Conservation (phyloP, 1,140 invertebrate genomes). For the Bombus pyrosoma region DNA sequence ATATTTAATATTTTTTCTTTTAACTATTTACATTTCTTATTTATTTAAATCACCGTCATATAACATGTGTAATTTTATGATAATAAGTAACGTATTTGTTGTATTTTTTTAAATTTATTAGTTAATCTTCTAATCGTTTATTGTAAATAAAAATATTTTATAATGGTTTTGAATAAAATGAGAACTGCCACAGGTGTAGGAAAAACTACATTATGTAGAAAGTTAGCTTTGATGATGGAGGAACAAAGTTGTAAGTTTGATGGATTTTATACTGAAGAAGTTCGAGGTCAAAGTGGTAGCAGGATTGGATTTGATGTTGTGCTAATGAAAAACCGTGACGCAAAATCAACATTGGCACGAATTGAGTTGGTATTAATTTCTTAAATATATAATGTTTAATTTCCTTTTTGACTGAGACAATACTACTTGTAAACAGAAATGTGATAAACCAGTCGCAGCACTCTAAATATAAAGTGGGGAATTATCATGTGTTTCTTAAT, state of each 20-base stretch:
- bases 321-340: constrained; percentile 78
- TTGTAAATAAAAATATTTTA: neutral
- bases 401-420: constrained; percentile 1
- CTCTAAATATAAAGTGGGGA: constrained; percentile 82
- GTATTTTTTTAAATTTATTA: no score
- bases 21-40: neutral
- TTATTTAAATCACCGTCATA: neutral
- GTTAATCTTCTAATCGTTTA: neutral
- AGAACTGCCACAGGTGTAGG: constrained; percentile 83
- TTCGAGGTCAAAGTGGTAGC: constrained; percentile 76
- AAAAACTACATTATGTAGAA: constrained; percentile 85
- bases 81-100: neutral
- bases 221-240: constrained; percentile 77
- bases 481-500: constrained; percentile 84
- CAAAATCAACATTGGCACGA: constrained; percentile 81
- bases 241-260: constrained; percentile 73
- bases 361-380: constrained; percentile 75
- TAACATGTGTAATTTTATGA: neutral
- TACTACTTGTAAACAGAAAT: constrained; percentile 55
- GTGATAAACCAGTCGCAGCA: constrained; percentile 53
- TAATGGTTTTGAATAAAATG: neutral
- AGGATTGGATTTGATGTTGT: constrained; percentile 86
- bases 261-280: constrained; percentile 87
- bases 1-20: neutral
- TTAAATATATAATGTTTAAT: constrained; percentile 25